Conservation (phyloP, 2,113 vertebrate species). For the Festucalex cinctus region DNA sequence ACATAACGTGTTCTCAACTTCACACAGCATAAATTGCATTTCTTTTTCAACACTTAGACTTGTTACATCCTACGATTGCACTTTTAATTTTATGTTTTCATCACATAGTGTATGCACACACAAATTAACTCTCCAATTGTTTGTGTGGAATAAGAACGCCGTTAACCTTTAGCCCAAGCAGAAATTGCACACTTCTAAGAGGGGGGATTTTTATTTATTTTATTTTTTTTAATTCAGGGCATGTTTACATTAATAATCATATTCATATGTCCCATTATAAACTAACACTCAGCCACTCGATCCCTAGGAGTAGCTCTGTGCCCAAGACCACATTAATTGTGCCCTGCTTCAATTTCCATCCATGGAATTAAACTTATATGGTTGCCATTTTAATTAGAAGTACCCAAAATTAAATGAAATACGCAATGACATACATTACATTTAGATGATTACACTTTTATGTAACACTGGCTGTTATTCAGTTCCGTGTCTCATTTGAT, state of each 20-base stretch:
- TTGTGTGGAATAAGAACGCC: neutral
- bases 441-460: conserved; percentile 1
- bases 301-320: neutral
- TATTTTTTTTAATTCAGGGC: neutral
- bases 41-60: no score
- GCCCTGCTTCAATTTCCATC: neutral
- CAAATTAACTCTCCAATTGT: neutral
- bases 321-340: neutral
- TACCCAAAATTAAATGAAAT: neutral
- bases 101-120: no score
- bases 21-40: neutral
- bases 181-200: neutral
- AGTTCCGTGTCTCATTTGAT: neutral
- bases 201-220: neutral
- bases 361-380: conserved; percentile 6
- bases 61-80: no score
- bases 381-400: conserved; percentile 3
- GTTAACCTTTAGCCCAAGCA: neutral
- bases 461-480: neutral
- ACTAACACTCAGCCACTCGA: neutral
- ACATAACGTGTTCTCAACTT: neutral
- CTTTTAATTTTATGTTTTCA: no score
- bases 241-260: conserved; percentile 6
- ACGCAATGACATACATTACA: neutral
- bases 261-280: neutral